Conservation (phyloP, 2,888 invertebrate species). For the Elegia similella region DNA sequence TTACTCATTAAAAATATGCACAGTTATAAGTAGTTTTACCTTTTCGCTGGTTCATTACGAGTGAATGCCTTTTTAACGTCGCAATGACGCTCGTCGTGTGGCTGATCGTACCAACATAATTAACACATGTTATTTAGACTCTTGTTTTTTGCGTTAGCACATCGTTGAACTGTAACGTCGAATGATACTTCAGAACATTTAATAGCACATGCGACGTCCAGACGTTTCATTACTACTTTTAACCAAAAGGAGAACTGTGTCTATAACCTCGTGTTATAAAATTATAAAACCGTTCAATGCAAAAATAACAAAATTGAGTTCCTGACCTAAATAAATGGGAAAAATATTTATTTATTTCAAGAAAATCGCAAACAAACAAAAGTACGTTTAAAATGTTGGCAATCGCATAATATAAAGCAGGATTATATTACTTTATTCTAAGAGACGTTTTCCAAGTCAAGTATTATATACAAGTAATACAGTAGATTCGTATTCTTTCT, state of each 20-base stretch:
- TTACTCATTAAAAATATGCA: too few relatives aligned
- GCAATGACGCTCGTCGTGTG: not conserved
- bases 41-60: not conserved
- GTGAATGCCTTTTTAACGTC: not conserved
- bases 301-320: too few relatives aligned
- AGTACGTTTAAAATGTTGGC: too few relatives aligned
- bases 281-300: too few relatives aligned
- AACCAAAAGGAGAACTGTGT: not conserved
- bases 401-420: too few relatives aligned
- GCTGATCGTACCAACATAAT: not conserved
- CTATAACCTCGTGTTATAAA: not conserved
- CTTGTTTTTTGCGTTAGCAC: not conserved
- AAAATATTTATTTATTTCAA: too few relatives aligned
- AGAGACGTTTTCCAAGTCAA: too few relatives aligned
- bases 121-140: not conserved
- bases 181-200: slow-evolving; percentile 18
- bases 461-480: too few relatives aligned
- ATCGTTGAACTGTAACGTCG: not conserved
- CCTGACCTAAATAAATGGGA: too few relatives aligned
- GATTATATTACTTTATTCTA: too few relatives aligned
- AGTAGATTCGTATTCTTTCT: too few relatives aligned
- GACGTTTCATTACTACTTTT: slow-evolving; percentile 19
- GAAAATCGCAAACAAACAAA: too few relatives aligned
- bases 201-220: slow-evolving; percentile 9
- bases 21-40: not conserved